Percentiles rank a stretch among this genome's conserved stretches.
Conservation (phyloP, 2,797 vertebrate genomes). For the Macropus fuliginosus region DNA sequence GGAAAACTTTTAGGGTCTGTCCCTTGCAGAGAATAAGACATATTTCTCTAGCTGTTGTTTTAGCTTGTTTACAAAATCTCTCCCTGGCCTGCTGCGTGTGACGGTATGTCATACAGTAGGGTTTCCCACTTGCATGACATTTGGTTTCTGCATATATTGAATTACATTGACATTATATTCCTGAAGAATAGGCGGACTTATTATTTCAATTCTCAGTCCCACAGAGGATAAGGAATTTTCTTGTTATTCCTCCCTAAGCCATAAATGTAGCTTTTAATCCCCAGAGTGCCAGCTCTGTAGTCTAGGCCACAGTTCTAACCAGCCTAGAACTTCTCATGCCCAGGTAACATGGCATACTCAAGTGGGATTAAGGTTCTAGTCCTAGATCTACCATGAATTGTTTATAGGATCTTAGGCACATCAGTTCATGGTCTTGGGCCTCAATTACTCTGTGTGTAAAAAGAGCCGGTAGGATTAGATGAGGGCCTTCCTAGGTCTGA, state of each 20-base stretch:
- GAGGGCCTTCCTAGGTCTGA: not conserved
- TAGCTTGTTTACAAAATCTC: constrained; percentile 59
- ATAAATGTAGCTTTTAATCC: not conserved
- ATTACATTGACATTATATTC: constrained; percentile 48
- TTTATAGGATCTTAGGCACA: not conserved
- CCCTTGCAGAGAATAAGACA: constrained; percentile 63
- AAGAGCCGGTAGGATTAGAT: not conserved
- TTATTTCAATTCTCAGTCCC: constrained; percentile 54
- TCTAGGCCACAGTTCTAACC: not conserved
- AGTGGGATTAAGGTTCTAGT: not conserved
- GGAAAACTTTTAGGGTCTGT: constrained; percentile 42
- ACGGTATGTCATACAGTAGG: constrained; percentile 62
- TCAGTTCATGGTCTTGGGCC: not conserved
- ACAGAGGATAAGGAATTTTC: not conserved
- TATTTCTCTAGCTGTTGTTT: constrained; percentile 54
- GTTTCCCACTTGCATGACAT: constrained; percentile 17
- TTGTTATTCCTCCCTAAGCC: not conserved
- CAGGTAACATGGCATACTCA: not conserved
- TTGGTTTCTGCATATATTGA: constrained; percentile 62
- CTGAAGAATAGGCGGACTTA: constrained; percentile 31
- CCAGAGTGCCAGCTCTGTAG: not conserved
- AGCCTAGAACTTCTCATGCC: not conserved
- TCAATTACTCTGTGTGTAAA: not conserved
- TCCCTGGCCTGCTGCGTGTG: constrained; percentile 63
- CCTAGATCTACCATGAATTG: not conserved